phyloP scores from a whole-genome alignment of 2,888 invertebrate genomes.

The Standfussiana lucernea region DNA sequence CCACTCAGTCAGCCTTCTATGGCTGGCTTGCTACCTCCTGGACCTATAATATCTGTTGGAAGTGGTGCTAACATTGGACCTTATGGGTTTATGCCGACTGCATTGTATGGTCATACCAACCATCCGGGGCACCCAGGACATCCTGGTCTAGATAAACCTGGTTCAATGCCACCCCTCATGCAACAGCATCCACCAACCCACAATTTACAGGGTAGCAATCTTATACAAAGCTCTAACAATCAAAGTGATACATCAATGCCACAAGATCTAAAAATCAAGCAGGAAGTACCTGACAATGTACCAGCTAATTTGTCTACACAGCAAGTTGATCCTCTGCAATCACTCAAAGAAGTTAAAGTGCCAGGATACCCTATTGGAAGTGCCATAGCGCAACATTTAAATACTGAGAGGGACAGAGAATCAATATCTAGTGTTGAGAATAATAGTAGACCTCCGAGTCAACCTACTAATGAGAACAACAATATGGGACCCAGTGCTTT shows the following conservation, averaged over 20 bases:
- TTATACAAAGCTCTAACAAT: constrained; percentile 78
- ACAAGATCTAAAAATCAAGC: constrained; percentile 89
- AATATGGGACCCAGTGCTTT: constrained; percentile 88
- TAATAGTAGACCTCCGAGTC: constrained; percentile 87
- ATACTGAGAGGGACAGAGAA: constrained; percentile 88
- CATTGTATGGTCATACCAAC: constrained; percentile 82
- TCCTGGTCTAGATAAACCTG: constrained; percentile 85
- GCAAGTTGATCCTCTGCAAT: constrained; percentile 93
- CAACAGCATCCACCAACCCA: constrained; percentile 85
- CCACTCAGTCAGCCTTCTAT: constrained; percentile 90
- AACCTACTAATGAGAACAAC: constrained; percentile 87
- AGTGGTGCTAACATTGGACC: constrained; percentile 90
- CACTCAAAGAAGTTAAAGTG: constrained; percentile 95
- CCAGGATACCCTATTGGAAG: constrained; percentile 92
- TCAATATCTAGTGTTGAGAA: constrained; percentile 88
- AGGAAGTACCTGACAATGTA: constrained; percentile 89
- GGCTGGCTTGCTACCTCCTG: constrained; percentile 90
- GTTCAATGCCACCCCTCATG: constrained; percentile 82
- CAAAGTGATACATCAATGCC: constrained; percentile 87
- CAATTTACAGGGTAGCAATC: constrained; percentile 78
- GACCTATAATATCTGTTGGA: constrained; percentile 91
- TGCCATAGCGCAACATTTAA: constrained; percentile 88
- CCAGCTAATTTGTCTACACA: constrained; percentile 89
- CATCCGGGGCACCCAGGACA: constrained; percentile 72
- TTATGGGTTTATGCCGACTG: constrained; percentile 91